Base-by-base conservation (phyloP, 2,797 vertebrate genomes). In the Notolepis coatsorum region DNA sequence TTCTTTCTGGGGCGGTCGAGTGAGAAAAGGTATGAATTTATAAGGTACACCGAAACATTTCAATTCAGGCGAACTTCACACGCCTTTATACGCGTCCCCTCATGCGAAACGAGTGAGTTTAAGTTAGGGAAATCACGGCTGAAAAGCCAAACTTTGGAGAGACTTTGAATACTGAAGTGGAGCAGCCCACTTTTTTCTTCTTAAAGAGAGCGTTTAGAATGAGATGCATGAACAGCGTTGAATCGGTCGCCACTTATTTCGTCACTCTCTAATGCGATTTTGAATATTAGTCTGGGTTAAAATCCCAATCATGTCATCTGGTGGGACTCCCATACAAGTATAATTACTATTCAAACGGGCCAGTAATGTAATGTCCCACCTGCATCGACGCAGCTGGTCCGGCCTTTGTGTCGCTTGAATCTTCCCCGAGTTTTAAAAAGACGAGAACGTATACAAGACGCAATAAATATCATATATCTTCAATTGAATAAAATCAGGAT, bases 11-110 rank as follows among this genome's bases (percentile, higher is more conserved):
- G 82, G 94, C 93, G 93, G 90, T 95, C 87, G 90, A 92, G 89
- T 94, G 95, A 94, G 95, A 96, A 96, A 94, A 95, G 94, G 95
- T 96, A 94, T 97, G 96, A 99, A 98, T 98, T 96, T 96, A 96
- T 96, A 96, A 96, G 95, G 94, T 96, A 94, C 94, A 96, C 94
- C 93, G 91, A 96, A 96, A 97, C 97, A 96, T 96, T 94, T 95
- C 96, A 93, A 98, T 98, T 97, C 95, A 94, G 90, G 6, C 88
- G 91, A 84, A 93, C 93, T 94, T 94, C 93, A 91, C 92, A 87
- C 93, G 94, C 94, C 90, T 96, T 98, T 99, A 93, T 97, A 88
- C 92, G 90, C 78, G 93, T 68, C 93, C 87, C 85, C 90, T 97
- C 96, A 97, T 91, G 94, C 94, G 94, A 94, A 91, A 98, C 88